These are phyloP conservation scores for Montipora capricornis DNA, from an alignment of 64 coral and sea anemone genomes.

Conservation along the genomic window DNA sequence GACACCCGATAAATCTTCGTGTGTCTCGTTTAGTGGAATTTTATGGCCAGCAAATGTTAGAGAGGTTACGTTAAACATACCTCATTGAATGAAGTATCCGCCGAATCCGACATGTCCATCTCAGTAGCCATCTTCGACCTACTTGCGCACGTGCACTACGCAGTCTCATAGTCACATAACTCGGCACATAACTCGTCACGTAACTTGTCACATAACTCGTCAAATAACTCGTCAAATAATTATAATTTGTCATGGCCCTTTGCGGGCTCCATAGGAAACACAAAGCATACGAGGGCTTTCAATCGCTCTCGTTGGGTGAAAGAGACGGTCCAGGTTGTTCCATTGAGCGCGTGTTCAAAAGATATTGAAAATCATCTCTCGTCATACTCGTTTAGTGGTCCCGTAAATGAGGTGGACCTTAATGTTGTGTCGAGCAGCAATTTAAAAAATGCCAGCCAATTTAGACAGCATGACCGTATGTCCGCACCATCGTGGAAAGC, in stretches of 20 bases:
- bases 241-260: background rate
- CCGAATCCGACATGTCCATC: slow-evolving; percentile 4
- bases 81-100: slow-evolving; percentile 43
- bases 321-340: no score
- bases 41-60: slow-evolving; percentile 40
- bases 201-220: no score
- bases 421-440: slow-evolving; percentile 39
- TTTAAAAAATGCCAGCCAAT: slow-evolving; percentile 27
- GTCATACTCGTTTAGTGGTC: no score
- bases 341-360: no score
- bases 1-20: slow-evolving; percentile 54
- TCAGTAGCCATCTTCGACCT: background rate
- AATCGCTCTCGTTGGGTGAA: no score
- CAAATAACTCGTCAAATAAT: background rate
- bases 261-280: background rate
- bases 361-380: no score
- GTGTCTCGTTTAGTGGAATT: slow-evolving; percentile 52
- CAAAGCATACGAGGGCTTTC: no score
- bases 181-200: background rate
- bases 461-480: slow-evolving; percentile 37
- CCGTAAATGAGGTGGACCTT: no score
- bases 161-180: background rate
- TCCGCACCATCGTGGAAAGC: slow-evolving; percentile 28
- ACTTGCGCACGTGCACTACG: background rate
- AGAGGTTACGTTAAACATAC: slow-evolving; percentile 27